phyloP scores from a whole-genome alignment of 1,140 invertebrate species.

The Chrysoperla carnea region DNA sequence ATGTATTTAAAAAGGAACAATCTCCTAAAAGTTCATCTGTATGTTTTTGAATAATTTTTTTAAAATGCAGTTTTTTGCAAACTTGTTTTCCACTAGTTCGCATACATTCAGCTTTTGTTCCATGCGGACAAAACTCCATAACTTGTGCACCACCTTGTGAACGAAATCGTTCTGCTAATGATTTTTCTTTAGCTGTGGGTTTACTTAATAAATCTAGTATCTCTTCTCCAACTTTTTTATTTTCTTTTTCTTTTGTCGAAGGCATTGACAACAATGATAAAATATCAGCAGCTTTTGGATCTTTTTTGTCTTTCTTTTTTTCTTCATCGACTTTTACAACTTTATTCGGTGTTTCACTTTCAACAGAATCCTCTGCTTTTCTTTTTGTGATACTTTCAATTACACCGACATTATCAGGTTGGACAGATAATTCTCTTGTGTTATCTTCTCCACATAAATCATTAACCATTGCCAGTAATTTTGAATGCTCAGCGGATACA shows the following conservation, averaged over 20 bases:
- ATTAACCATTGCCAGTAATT: slow-evolving; percentile 46
- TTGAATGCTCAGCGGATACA: slow-evolving; percentile 47
- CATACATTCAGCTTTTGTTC: slow-evolving; percentile 78
- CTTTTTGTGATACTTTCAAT: slow-evolving; percentile 28
- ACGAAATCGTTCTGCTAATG: slow-evolving; percentile 82
- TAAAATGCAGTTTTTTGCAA: slow-evolving; percentile 89
- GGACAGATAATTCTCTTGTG: slow-evolving; percentile 9
- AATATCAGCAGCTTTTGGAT: slow-evolving; percentile 36
- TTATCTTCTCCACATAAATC: slow-evolving; percentile 24
- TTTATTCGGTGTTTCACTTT: slow-evolving; percentile 10
- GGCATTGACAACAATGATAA: slow-evolving; percentile 81
- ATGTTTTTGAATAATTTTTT: slow-evolving; percentile 92
- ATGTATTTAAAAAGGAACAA: slow-evolving; percentile 95
- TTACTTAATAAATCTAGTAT: slow-evolving; percentile 86
- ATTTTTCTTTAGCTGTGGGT: slow-evolving; percentile 90
- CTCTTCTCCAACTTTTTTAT: slow-evolving; percentile 89
- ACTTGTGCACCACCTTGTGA: slow-evolving; percentile 89
- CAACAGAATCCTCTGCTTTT: slow-evolving; percentile 19
- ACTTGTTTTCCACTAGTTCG: slow-evolving; percentile 31
- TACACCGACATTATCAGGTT: slow-evolving; percentile 15
- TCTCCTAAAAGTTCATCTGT: slow-evolving; percentile 93
- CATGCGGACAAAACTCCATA: slow-evolving; percentile 92
- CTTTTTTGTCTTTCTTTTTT: slow-evolving; percentile 23
- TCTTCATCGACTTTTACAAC: slow-evolving; percentile 17
- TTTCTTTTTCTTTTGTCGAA: slow-evolving; percentile 87